These are phyloP conservation scores for Sebastes iracundus DNA, from an alignment of 2,797 vertebrate species.

Conservation along the genomic window DNA sequence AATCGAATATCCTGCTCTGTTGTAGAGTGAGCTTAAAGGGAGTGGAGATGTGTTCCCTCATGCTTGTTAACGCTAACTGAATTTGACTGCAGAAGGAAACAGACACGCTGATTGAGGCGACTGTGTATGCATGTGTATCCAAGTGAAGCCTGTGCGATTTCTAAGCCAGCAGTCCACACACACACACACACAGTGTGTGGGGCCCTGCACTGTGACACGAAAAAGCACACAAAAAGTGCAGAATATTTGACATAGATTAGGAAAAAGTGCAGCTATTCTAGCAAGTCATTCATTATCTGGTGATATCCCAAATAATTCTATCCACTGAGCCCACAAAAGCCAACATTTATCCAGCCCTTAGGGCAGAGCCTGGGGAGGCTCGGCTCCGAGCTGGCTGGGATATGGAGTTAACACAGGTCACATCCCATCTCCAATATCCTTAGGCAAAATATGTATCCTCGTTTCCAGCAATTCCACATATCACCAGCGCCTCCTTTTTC, in stretches of 20 bases:
- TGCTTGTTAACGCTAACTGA: constrained; percentile 71
- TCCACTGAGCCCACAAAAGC: constrained; percentile 63
- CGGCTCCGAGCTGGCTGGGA: constrained; percentile 47
- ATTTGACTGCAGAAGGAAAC: constrained; percentile 62
- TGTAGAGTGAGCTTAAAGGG: constrained; percentile 41
- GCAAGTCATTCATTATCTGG: constrained; percentile 61
- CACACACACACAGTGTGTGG: not conserved
- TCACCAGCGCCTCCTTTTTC: constrained; percentile 10
- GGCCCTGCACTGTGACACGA: not conserved
- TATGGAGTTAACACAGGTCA: constrained; percentile 60
- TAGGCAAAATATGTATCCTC: constrained; percentile 55
- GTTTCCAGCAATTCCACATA: constrained; percentile 39
- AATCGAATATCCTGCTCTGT: constrained; percentile 32
- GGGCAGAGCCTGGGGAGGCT: constrained; percentile 56
- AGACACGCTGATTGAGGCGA: constrained; percentile 57
- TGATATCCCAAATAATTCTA: constrained; percentile 57
- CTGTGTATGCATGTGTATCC: constrained; percentile 56
- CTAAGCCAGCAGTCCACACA: constrained; percentile 41
- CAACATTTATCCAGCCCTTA: constrained; percentile 71
- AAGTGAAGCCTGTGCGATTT: constrained; percentile 57
- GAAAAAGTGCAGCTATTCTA: constrained; percentile 51
- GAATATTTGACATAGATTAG: constrained; percentile 54
- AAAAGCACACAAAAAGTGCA: constrained; percentile 2
- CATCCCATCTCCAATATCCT: constrained; percentile 60
- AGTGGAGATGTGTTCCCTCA: constrained; percentile 43